These are phyloP conservation scores for Cuniculus paca DNA, from an alignment of 2,797 vertebrate genomes.

Conservation along the genomic window DNA sequence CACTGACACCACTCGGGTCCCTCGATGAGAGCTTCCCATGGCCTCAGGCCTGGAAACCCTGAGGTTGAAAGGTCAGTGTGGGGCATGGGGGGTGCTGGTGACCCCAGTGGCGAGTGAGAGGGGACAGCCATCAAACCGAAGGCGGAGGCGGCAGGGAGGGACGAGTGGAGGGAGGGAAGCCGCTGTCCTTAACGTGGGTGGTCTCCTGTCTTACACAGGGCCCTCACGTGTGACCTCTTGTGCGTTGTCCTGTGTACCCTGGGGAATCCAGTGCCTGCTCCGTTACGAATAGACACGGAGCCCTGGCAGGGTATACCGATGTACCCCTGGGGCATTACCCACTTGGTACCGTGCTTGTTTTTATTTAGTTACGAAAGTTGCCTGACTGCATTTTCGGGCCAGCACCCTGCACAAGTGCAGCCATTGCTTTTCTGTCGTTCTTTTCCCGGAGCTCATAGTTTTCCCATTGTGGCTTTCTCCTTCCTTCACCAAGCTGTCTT, in stretches of 20 bases:
- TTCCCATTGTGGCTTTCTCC: not conserved
- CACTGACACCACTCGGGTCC: accelerated
- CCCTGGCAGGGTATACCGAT: accelerated
- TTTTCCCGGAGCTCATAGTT: not conserved
- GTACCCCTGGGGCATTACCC: accelerated
- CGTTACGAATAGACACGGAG: accelerated
- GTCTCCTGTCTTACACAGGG: not conserved
- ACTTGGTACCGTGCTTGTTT: not conserved
- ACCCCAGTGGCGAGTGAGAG: not conserved
- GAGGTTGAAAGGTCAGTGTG: not conserved
- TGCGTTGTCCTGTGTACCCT: not conserved
- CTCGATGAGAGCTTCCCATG: not conserved
- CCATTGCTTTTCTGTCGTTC: accelerated
- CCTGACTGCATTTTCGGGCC: not conserved
- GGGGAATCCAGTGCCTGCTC: accelerated
- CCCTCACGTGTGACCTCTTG: accelerated
- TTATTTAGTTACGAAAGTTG: not conserved
- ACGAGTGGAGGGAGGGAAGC: not conserved
- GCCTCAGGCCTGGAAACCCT: not conserved
- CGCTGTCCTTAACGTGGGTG: not conserved
- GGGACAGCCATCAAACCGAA: not conserved
- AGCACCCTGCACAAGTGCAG: accelerated
- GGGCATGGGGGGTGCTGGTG: not conserved
- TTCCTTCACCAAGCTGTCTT: not conserved
- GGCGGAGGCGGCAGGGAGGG: too few relatives aligned